Percentiles rank a stretch among this genome's conserved stretches.
These are phyloP conservation scores for Lasioglossum zephyrum DNA, from an alignment of 2,888 invertebrate species.

Conservation along the genomic window DNA sequence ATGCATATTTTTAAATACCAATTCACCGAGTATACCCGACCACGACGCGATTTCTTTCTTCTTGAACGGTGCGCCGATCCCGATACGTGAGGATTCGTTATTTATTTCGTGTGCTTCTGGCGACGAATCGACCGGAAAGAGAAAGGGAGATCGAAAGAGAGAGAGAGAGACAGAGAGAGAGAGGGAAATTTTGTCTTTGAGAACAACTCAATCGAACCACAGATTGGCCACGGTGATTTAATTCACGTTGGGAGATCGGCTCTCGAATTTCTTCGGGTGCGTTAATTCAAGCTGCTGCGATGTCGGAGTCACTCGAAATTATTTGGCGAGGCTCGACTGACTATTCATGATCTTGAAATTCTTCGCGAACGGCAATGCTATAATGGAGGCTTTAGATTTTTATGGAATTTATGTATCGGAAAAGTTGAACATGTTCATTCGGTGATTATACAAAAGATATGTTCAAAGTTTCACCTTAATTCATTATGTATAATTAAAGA, in stretches of 20 bases:
- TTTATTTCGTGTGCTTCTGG: slow-evolving; percentile 17
- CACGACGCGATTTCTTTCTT: slow-evolving; percentile 26
- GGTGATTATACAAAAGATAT: too few species aligned
- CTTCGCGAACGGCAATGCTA: neutral
- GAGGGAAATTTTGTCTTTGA: neutral
- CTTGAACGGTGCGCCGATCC: slow-evolving; percentile 24
- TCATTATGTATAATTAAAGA: too few species aligned
- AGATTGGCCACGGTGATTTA: slow-evolving; percentile 31
- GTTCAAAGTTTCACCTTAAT: too few species aligned
- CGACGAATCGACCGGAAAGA: neutral
- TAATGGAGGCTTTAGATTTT: neutral
- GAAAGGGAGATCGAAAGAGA: neutral
- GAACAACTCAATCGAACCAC: slow-evolving; percentile 46
- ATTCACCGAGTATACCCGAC: slow-evolving; percentile 63
- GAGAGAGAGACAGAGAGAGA: neutral
- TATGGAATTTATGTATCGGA: neutral
- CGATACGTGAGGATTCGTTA: slow-evolving; percentile 36
- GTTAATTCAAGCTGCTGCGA: neutral
- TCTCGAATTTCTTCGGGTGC: neutral
- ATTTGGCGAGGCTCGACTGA: neutral
- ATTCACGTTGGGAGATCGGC: slow-evolving; percentile 31
- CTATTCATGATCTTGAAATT: neutral
- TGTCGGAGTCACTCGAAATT: neutral
- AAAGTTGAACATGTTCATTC: neutral
- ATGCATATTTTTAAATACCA: slow-evolving; percentile 82